phyloP scores from a whole-genome alignment of 2,113 vertebrate genomes.

The Otolemur garnettii region DNA sequence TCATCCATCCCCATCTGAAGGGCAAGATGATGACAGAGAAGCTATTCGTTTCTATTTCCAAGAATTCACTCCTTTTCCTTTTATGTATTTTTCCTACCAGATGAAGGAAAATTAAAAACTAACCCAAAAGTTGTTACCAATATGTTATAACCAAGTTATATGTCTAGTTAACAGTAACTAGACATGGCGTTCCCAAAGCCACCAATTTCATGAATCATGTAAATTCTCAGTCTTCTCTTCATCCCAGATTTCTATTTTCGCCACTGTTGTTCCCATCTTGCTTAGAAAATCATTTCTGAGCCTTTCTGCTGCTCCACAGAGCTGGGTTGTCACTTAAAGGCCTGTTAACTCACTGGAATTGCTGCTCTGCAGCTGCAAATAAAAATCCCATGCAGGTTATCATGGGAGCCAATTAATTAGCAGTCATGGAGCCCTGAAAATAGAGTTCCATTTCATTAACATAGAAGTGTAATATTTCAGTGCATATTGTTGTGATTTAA shows the following conservation, averaged over 20 bases:
- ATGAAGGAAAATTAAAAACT: not conserved
- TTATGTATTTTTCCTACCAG: not conserved
- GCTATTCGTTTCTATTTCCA: conserved; percentile 6
- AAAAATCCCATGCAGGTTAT: conserved; percentile 73
- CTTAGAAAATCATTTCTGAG: conserved; percentile 54
- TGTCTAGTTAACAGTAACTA: conserved; percentile 53
- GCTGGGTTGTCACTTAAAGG: conserved; percentile 71
- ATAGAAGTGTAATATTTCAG: conserved; percentile 52
- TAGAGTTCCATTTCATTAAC: conserved; percentile 76
- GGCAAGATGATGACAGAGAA: conserved; percentile 35
- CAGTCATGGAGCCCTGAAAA: conserved; percentile 64
- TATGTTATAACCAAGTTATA: not conserved
- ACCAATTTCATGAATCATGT: conserved; percentile 70
- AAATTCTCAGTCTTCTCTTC: conserved; percentile 71
- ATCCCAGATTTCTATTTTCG: conserved; percentile 67
- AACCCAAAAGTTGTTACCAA: conserved; percentile 40
- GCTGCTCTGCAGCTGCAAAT: conserved; percentile 69
- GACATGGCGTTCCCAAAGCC: conserved; percentile 64
- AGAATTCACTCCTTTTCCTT: not conserved
- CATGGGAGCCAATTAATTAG: conserved; percentile 80
- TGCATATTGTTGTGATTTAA: conserved; percentile 56
- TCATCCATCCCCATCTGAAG: conserved; percentile 58
- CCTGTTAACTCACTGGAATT: conserved; percentile 76
- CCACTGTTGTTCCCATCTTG: conserved; percentile 50
- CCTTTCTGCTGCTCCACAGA: conserved; percentile 57